Conservation (phyloP, 2,113 vertebrate genomes). For the Parus major region DNA sequence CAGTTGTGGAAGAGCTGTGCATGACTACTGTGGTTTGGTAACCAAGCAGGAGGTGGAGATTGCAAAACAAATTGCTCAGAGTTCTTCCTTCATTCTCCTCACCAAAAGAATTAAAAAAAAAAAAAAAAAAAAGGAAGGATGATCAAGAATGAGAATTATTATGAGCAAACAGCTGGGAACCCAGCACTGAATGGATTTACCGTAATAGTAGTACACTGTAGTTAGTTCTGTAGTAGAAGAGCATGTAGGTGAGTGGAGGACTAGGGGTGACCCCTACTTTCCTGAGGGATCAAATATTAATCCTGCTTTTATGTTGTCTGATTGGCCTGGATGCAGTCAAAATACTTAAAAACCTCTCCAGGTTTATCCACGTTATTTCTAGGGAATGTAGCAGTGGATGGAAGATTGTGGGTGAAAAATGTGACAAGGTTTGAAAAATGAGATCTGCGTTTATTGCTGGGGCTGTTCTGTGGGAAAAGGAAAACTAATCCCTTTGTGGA, state of each 20-base stretch:
- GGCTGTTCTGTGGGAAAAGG: background rate
- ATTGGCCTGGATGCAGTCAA: background rate
- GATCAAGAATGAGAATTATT: background rate
- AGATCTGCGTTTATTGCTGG: background rate
- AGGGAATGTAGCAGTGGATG: no score
- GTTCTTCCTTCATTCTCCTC: background rate
- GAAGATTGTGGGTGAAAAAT: background rate
- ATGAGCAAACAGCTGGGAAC: background rate
- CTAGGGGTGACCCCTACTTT: background rate
- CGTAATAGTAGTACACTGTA: background rate
- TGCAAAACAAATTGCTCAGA: background rate
- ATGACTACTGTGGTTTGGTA: background rate
- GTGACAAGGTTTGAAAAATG: background rate
- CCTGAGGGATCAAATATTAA: background rate
- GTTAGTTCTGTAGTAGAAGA: background rate
- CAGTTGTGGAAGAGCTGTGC: background rate
- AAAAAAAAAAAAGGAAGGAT: background rate
- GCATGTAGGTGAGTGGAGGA: background rate
- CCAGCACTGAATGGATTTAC: background rate
- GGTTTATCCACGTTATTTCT: accelerated
- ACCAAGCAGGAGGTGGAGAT: background rate
- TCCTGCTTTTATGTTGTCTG: background rate
- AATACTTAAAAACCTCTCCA: background rate
- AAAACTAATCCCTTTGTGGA: background rate
- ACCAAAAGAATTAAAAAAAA: no score